Conservation (phyloP, 2,797 vertebrate genomes). For the Cryptoprocta ferox region DNA sequence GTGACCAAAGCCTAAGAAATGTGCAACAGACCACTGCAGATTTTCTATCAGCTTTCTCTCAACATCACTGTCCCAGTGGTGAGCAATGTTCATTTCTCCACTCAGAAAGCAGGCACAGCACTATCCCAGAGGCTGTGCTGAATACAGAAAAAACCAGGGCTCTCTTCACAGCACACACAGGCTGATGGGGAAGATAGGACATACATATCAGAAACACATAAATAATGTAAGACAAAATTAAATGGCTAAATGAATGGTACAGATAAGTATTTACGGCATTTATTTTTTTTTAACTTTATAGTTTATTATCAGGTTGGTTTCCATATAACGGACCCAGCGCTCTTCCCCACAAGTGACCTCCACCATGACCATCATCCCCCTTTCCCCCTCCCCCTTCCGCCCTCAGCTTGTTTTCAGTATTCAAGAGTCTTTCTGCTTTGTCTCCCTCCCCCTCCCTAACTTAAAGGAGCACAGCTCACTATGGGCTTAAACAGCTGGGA, state of each 20-base stretch:
- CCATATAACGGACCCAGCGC: too few relatives aligned
- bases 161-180: neutral
- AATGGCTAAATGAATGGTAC: neutral
- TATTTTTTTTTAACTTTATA: too few relatives aligned
- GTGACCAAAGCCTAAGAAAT: neutral
- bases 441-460: too few relatives aligned
- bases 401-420: too few relatives aligned
- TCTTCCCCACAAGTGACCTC: too few relatives aligned
- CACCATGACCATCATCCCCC: too few relatives aligned
- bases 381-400: too few relatives aligned
- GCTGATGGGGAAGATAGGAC: neutral
- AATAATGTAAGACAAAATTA: neutral
- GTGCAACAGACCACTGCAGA: neutral
- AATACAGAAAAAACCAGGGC: neutral
- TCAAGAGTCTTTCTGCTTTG: too few relatives aligned
- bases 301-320: too few relatives aligned
- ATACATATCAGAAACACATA: neutral
- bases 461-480: neutral
- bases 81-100: neutral
- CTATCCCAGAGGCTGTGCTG: neutral
- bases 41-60: slow-evolving; percentile 35
- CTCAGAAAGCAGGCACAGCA: neutral
- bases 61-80: neutral
- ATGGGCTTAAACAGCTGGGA: neutral
- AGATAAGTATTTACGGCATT: neutral